Base-by-base conservation (phyloP, 1,140 invertebrate genomes). In the Luehdorfia chinensis region DNA sequence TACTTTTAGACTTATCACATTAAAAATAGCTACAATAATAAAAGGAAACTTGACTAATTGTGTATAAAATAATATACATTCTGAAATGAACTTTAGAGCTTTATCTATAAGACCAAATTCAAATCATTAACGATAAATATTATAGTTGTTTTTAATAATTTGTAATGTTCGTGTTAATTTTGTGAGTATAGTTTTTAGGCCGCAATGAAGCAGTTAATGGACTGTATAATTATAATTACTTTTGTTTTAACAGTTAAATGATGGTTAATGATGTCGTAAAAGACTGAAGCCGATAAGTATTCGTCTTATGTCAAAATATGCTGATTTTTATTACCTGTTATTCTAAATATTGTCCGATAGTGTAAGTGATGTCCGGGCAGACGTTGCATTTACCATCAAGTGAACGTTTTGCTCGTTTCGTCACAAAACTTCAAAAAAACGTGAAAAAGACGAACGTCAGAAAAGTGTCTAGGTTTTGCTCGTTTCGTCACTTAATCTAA, bases 211-310 rank as follows among this genome's bases (percentile, higher is more conserved):
- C 36, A 60, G 58, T 70, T 72, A 72, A 74, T 75, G 71, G 59
- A 50, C 44, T 71, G 65, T 73, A 70, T 69, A 66, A 74, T 68
- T 69, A 66, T 51, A 51, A 71, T 64, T 55, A 54, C 28, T 37
- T 49, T 45, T 45, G 50, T 58, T 55, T 41, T 31, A 60, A 55
- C 55, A 63, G 61, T 72, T 59, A 47, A 55, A 60, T 46, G 46
- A 14, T 23, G 39, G 37, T 59, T 60, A 72, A 69, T 72, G 62
- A 59, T 33, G 37, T 59, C n/a, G 49, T 68, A 47, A 44, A 54
- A 34, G 21, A 52, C 32, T 44, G 33, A 47, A 12, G 37, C 16
- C 37, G 36, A 46, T 43, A 39, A 50, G 50, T 46, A 19, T 45
- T 12, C 25, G 28, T 18, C 25, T 45, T 16, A 15, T 15, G 14